Conservation (phyloP, 2,888 invertebrate genomes). For the Strigamia maritima region DNA sequence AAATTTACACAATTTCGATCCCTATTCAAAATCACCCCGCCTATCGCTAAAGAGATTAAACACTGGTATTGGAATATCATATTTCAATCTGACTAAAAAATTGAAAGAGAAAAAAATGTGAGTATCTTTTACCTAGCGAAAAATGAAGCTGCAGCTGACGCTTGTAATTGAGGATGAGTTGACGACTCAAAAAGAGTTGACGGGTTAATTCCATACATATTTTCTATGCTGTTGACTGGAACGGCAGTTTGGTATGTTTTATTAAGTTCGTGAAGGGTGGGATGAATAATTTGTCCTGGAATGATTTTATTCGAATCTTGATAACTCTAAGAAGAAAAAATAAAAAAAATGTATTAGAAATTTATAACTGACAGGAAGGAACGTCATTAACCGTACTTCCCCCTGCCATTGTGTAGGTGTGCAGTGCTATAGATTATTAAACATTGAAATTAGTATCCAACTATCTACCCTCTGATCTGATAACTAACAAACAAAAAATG, state of each 20-base stretch:
- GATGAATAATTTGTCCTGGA: conserved; percentile 13
- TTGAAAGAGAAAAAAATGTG: background rate
- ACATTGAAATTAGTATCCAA: background rate
- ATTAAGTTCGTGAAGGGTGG: background rate
- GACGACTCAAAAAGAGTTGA: background rate
- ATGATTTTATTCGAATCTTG: background rate
- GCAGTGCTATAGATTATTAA: background rate
- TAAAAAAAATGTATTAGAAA: background rate
- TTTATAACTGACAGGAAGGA: background rate
- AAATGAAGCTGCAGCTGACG: conserved; percentile 61
- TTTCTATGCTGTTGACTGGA: background rate
- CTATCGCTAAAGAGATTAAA: background rate
- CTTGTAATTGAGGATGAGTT: conserved; percentile 49
- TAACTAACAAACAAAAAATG: background rate
- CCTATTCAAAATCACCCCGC: background rate
- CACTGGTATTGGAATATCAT: background rate
- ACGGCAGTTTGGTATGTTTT: background rate
- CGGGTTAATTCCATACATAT: background rate
- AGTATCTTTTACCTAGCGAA: conserved; percentile 57
- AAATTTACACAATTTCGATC: conserved; percentile 3
- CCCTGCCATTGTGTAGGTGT: background rate
- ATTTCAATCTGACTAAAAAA: background rate
- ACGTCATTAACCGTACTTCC: background rate
- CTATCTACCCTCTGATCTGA: background rate
- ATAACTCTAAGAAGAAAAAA: background rate